A percentile compares a stretch with the other conserved stretches of the same genome.
Conservation (phyloP, 2,113 vertebrate species). For the Tragelaphus buxtoni region DNA sequence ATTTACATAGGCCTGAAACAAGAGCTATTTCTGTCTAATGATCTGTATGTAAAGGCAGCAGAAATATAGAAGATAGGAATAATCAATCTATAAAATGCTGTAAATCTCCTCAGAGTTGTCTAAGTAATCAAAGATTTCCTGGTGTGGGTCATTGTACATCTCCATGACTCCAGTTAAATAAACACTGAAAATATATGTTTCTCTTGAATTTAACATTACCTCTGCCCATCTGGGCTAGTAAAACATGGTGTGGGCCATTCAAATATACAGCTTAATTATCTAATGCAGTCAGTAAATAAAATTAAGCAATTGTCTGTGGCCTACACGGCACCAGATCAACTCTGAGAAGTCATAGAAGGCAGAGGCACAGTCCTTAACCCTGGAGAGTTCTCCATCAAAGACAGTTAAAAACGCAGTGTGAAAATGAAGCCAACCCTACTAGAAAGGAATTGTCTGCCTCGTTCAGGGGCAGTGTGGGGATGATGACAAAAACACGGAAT, state of each 20-base stretch:
- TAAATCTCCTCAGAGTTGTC: conserved; percentile 17
- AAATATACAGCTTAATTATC: conserved; percentile 58
- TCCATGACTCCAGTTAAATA: conserved; percentile 35
- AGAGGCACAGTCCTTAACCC: not conserved
- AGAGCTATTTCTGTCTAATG: conserved; percentile 54
- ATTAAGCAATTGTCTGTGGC: not conserved
- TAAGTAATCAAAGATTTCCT: conserved; percentile 31
- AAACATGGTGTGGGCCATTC: conserved; percentile 42
- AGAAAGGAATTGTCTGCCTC: not conserved
- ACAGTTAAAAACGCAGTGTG: not conserved
- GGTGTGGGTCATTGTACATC: not conserved
- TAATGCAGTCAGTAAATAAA: conserved; percentile 58
- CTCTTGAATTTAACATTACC: conserved; percentile 39
- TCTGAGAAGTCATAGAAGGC: not conserved
- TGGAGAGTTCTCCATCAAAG: not conserved
- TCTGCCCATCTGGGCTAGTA: conserved; percentile 27
- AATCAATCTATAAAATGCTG: conserved; percentile 41
- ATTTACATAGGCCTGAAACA: conserved; percentile 46
- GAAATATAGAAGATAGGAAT: conserved; percentile 46
- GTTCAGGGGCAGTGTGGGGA: not conserved
- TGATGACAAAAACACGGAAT: not conserved
- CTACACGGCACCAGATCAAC: not conserved
- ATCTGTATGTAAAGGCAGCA: conserved; percentile 49
- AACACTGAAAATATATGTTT: conserved; percentile 60
- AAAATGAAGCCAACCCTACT: not conserved